Evolutionary conservation across 92 coral and sea anemone species (phyloP).

Genomic region (Phenganax marumi): DNA sequence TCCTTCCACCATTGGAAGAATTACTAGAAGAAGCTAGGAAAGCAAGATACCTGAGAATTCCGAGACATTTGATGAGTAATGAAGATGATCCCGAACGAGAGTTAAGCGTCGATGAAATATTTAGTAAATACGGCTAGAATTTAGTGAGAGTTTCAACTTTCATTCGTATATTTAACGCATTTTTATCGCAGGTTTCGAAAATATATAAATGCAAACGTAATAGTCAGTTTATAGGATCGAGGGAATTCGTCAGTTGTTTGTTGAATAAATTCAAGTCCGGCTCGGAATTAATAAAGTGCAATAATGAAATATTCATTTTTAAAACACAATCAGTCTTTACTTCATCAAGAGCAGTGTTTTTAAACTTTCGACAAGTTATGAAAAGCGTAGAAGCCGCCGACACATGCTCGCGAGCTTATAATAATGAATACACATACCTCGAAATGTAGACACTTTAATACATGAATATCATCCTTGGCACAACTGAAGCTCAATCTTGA

Average conservation of each 20-base stretch:
- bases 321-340: neutral
- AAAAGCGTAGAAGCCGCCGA: too few relatives aligned
- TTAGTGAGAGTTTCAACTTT: neutral
- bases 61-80: conserved; percentile 55
- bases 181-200: too few relatives aligned
- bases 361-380: too few relatives aligned
- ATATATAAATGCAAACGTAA: too few relatives aligned
- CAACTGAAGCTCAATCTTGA: too few relatives aligned
- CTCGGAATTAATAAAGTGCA: neutral
- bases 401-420: too few relatives aligned
- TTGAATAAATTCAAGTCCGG: conserved; percentile 24
- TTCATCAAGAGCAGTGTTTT: neutral
- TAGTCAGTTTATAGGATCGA: neutral
- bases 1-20: conserved; percentile 81
- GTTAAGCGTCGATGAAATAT: conserved; percentile 85
- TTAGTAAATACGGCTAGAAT: conserved; percentile 52
- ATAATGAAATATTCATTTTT: neutral
- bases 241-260: conserved; percentile 21
- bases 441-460: too few relatives aligned
- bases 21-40: conserved; percentile 83
- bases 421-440: too few relatives aligned
- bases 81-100: conserved; percentile 86
- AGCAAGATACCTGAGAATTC: conserved; percentile 86
- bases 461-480: too few relatives aligned
- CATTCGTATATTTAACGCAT: too few relatives aligned